Conservation (phyloP, 2,888 invertebrate species). For the Byasa hedistus region DNA sequence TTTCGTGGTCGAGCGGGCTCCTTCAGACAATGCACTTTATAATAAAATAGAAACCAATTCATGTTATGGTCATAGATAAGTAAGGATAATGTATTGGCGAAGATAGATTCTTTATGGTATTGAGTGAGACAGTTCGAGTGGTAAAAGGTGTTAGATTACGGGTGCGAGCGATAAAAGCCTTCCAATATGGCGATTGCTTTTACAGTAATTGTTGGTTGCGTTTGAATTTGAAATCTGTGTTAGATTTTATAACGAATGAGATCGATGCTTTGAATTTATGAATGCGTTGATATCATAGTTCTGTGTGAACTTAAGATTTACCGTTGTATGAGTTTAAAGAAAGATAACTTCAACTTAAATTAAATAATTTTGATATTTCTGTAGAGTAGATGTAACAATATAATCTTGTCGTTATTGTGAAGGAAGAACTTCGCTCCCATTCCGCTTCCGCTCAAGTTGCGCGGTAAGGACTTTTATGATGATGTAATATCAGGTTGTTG, state of each 20-base stretch:
- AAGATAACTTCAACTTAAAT: background rate
- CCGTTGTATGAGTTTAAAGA: background rate
- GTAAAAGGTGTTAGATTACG: constrained; percentile 73
- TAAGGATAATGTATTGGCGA: constrained; percentile 72
- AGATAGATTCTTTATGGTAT: constrained; percentile 76
- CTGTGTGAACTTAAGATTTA: background rate
- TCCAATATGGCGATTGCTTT: constrained; percentile 54
- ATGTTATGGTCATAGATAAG: constrained; percentile 76
- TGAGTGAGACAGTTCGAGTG: constrained; percentile 68
- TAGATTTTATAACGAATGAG: constrained; percentile 26
- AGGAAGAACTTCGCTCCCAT: too few species aligned
- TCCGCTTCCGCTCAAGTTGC: too few species aligned
- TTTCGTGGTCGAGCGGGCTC: constrained; percentile 69
- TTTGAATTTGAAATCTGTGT: constrained; percentile 47
- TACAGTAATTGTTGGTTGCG: constrained; percentile 54
- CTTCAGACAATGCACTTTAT: constrained; percentile 78
- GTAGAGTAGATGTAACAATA: background rate
- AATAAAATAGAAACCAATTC: constrained; percentile 76
- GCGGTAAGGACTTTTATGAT: too few species aligned
- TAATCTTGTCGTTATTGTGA: too few species aligned
- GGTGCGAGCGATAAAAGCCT: constrained; percentile 55
- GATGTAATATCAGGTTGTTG: too few species aligned
- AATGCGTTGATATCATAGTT: background rate
- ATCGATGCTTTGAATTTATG: background rate
- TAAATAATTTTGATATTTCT: background rate